Base-by-base conservation (phyloP, 1,140 invertebrate genomes). In the Teleogryllus occipitalis region DNA sequence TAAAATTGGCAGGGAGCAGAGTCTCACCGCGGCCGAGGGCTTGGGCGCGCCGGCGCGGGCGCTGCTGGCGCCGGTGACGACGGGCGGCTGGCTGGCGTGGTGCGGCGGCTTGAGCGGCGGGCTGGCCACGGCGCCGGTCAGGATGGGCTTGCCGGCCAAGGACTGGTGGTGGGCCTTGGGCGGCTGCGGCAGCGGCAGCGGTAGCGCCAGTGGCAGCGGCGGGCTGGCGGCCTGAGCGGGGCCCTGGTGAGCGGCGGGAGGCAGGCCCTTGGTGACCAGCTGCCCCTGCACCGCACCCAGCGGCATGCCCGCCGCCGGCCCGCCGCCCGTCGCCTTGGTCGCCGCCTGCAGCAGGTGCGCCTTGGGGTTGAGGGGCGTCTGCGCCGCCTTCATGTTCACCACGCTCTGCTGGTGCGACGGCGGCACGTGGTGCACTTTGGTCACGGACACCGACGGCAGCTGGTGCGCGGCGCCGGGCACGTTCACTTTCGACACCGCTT, bases 91-190 rank as follows among this genome's bases (percentile, higher is more conserved):
- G 48, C 84, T 82, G 80, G 83, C 80, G 7, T 87, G 82, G 81
- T 89, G 85, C 0, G 87, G 83, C 81, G 89, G 90, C 72, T 87
- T 86, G 27, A 88, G 83, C 6, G 91, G 90, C 83, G 90, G 89
- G 84, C 89, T 91, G 8, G 87, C 87, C 8, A 91, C 87, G 12
- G 87, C 86, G 18, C 88, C 89, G 0, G 88, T 86, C 27, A 90
- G 82, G 18, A 90, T 88, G 27, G 74, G 77, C 79, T 84, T 82
- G 18, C 54, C 18, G 18, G 10, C 54, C 10, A 65, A 7, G 54
- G 54, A 7, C 82, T 27, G 84, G 83, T 22, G 84, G 84, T 46
- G 84, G 82, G 5, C 83, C 84, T 78, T 83, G 39, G 47, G 85
- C 83, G 81, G 85, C 82, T 54, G 76, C 6, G 76, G 76, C 3